Conservation (phyloP, 2,113 vertebrate genomes). For the Aleadryas rufinucha region DNA sequence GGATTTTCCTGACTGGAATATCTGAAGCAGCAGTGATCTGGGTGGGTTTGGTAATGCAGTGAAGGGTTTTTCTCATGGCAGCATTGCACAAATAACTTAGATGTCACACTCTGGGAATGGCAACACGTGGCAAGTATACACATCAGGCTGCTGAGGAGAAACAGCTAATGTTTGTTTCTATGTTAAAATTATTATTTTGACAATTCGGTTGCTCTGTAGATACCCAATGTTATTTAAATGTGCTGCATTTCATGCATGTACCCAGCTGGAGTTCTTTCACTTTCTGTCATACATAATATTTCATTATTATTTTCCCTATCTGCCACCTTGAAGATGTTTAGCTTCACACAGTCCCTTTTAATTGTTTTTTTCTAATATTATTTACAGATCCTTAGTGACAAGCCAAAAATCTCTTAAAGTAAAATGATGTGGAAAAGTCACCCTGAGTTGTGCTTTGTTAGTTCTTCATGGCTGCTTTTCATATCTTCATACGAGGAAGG, state of each 20-base stretch:
- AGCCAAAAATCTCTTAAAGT: neutral
- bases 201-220: neutral
- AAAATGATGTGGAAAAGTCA: neutral
- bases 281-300: neutral
- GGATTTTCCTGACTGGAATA: neutral
- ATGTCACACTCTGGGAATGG: neutral
- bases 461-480: neutral
- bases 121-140: neutral
- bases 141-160: neutral
- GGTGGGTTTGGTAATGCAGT: too few species aligned
- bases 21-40: neutral
- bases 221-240: neutral
- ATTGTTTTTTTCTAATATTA: neutral
- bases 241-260: neutral
- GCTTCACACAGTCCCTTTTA: fast-evolving
- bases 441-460: neutral
- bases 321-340: neutral
- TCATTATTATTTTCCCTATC: neutral
- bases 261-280: neutral
- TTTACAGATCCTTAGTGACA: neutral
- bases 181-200: neutral
- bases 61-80: neutral
- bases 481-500: neutral
- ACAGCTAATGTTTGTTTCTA: neutral
- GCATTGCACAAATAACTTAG: neutral